Percentiles rank a stretch among this genome's conserved stretches.
These are phyloP conservation scores for Villa cingulata DNA, from an alignment of 2,888 invertebrate genomes.

Conservation along the genomic window DNA sequence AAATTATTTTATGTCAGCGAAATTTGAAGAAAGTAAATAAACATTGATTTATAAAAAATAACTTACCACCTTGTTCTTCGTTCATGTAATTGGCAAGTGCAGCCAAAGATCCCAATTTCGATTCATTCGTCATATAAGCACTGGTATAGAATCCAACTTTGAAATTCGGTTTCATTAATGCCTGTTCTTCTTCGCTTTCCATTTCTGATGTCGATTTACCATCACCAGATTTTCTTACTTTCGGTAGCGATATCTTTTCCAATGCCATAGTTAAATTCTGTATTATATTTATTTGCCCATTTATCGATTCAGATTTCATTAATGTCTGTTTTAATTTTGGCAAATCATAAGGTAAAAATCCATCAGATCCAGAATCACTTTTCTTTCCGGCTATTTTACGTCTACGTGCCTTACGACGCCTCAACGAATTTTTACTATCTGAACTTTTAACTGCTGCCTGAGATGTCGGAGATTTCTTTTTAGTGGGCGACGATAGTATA, in stretches of 20 bases:
- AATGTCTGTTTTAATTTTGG: slow-evolving; percentile 35
- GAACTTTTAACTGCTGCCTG: slow-evolving; percentile 20
- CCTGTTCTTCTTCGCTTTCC: slow-evolving; percentile 54
- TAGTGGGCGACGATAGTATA: slow-evolving; percentile 43
- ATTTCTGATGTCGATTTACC: slow-evolving; percentile 44
- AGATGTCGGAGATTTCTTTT: slow-evolving; percentile 19
- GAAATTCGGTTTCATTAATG: slow-evolving; percentile 45
- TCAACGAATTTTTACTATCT: slow-evolving; percentile 34
- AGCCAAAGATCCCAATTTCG: slow-evolving; percentile 32
- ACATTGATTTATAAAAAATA: not conserved
- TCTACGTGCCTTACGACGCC: slow-evolving; percentile 30
- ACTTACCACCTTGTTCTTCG: slow-evolving; percentile 26
- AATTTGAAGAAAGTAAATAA: not conserved
- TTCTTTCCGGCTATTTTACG: slow-evolving; percentile 22
- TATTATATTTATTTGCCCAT: slow-evolving; percentile 46
- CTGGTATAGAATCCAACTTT: slow-evolving; percentile 45
- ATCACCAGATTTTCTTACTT: slow-evolving; percentile 8
- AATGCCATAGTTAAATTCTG: slow-evolving; percentile 45
- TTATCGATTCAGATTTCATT: slow-evolving; percentile 63
- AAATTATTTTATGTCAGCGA: slow-evolving; percentile 12
- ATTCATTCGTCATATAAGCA: slow-evolving; percentile 28
- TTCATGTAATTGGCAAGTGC: slow-evolving; percentile 34
- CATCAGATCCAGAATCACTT: slow-evolving; percentile 46
- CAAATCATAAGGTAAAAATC: slow-evolving; percentile 18
- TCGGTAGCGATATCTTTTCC: slow-evolving; percentile 30